A percentile compares a stretch with the other conserved stretches of the same genome.
Conservation (phyloP, 2,888 invertebrate species). For the Malthinus seriepunctatus region DNA sequence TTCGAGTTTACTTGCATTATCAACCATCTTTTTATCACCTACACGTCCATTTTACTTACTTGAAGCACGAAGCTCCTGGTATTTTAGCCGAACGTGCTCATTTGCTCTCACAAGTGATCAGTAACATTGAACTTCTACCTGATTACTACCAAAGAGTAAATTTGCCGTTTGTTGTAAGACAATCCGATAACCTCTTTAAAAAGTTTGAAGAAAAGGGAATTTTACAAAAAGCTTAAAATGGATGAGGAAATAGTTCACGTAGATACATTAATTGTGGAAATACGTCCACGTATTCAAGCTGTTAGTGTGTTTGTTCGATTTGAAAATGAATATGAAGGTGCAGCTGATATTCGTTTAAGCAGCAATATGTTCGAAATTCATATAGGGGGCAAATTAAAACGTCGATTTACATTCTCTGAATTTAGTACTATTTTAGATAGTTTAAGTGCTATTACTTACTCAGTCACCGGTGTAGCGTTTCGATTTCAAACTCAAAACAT, state of each 20-base stretch:
- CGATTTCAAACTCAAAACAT: constrained; percentile 44
- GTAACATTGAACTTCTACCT: constrained; percentile 80
- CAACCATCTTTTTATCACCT: constrained; percentile 97
- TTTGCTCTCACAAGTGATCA: constrained; percentile 84
- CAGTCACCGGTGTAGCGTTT: constrained; percentile 45
- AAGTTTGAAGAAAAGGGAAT: constrained; percentile 64
- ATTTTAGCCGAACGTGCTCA: constrained; percentile 86
- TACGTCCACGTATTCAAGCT: constrained; percentile 62
- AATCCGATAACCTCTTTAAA: constrained; percentile 73
- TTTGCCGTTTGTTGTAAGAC: constrained; percentile 77
- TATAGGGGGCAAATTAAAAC: constrained; percentile 25
- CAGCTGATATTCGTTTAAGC: constrained; percentile 5
- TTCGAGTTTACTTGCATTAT: constrained; percentile 90
- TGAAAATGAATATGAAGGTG: too few species aligned
- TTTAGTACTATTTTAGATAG: constrained; percentile 42
- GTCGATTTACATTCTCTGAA: constrained; percentile 35
- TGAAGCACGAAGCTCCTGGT: constrained; percentile 80
- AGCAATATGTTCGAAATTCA: constrained; percentile 37
- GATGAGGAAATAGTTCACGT: too few species aligned
- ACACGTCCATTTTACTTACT: constrained; percentile 88
- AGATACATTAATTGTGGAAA: constrained; percentile 59
- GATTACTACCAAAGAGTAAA: constrained; percentile 85
- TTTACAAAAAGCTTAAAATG: constrained; percentile 48
- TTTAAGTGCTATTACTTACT: constrained; percentile 44
- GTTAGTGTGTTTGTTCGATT: constrained; percentile 59